Evolutionary conservation across 2,797 vertebrate species (phyloP).

Genomic region (Martes flavigula): DNA sequence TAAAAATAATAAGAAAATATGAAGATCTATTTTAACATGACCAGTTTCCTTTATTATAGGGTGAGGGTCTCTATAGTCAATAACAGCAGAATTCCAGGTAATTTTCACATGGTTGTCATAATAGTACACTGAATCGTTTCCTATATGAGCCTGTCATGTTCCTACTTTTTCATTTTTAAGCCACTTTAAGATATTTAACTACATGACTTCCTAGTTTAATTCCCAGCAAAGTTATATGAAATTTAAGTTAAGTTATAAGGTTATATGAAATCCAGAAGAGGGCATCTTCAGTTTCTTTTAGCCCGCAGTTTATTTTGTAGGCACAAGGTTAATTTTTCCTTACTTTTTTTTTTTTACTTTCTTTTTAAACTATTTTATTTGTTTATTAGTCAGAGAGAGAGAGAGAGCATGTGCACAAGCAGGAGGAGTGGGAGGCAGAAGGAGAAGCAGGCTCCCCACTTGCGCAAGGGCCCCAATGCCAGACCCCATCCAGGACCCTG

Average conservation of each 20-base stretch:
- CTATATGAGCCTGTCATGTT: not conserved
- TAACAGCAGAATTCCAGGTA: not conserved
- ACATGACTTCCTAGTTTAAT: not conserved
- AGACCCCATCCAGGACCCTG: not conserved
- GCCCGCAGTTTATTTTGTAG: not conserved
- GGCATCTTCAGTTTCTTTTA: not conserved
- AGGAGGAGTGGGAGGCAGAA: not conserved
- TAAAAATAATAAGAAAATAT: not conserved
- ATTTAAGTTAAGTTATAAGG: too few species aligned
- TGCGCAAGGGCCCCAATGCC: not conserved
- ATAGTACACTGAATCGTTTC: not conserved
- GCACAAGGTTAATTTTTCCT: not conserved
- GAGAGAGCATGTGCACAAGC: not conserved
- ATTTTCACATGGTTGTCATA: not conserved
- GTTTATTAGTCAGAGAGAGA: not conserved
- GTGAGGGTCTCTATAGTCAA: not conserved
- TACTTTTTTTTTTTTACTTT: not conserved
- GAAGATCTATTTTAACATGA: not conserved
- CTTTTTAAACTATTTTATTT: not conserved
- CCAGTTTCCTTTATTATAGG: not conserved
- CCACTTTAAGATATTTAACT: not conserved
- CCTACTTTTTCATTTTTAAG: not conserved
- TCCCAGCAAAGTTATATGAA: not conserved
- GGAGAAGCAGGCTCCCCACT: not conserved
- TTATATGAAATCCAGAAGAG: not conserved